Evolutionary conservation across 2,113 vertebrate genomes (phyloP).

Genomic region (Protomyctophum bolini): DNA sequence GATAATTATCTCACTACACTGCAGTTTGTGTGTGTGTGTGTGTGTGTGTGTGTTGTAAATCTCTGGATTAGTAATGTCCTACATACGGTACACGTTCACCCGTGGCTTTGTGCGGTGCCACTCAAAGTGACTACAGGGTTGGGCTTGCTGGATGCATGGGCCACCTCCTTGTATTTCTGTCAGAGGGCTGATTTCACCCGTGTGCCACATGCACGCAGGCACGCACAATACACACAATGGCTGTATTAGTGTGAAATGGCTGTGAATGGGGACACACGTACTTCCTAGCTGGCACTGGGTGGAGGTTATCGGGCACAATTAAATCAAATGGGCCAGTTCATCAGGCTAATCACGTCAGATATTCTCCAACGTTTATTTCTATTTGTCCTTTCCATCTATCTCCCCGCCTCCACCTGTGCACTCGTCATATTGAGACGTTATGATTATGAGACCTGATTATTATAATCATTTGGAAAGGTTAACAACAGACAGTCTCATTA

Average conservation of each 20-base stretch:
- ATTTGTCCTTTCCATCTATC: constrained; percentile 64
- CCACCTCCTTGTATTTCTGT: too few species aligned
- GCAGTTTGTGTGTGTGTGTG: too few species aligned
- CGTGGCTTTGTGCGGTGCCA: too few species aligned
- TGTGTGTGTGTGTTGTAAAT: too few species aligned
- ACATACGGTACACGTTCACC: too few species aligned
- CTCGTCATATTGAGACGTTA: constrained; percentile 47
- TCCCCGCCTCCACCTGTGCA: constrained; percentile 46
- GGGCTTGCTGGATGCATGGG: too few species aligned
- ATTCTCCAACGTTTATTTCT: constrained; percentile 63
- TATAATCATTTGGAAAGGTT: constrained; percentile 60
- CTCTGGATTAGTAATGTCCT: too few species aligned
- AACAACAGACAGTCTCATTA: constrained; percentile 22
- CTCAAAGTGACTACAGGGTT: too few species aligned
- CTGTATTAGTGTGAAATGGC: constrained; percentile 3
- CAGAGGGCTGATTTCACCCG: too few species aligned
- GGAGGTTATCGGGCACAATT: constrained; percentile 57
- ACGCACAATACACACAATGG: neutral
- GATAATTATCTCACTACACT: too few species aligned
- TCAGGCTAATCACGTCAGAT: constrained; percentile 64
- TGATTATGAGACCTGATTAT: constrained; percentile 58
- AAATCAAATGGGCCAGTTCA: constrained; percentile 67
- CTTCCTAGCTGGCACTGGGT: constrained; percentile 34
- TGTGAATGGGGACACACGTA: neutral
- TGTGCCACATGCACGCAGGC: neutral